phyloP scores from a whole-genome alignment of 2,888 invertebrate species.

The Eledona agricola region DNA sequence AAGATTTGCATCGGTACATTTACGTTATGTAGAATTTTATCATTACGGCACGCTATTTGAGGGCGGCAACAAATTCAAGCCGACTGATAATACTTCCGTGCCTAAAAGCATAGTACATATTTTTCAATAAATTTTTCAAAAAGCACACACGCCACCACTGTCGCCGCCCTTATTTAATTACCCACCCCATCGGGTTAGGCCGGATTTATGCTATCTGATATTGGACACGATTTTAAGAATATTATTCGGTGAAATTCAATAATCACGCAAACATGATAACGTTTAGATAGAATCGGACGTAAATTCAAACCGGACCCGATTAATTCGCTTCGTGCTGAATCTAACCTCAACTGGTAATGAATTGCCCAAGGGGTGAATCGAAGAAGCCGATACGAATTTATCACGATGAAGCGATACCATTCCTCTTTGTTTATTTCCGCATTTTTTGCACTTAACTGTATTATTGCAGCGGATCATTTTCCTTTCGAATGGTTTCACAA shows the following conservation, averaged over 20 bases:
- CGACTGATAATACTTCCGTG: slow-evolving; percentile 41
- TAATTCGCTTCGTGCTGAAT: slow-evolving; percentile 46
- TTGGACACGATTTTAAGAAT: slow-evolving; percentile 26
- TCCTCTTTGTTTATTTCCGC: slow-evolving; percentile 24
- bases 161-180: too few species aligned
- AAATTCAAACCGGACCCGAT: slow-evolving; percentile 48
- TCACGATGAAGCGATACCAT: slow-evolving; percentile 24
- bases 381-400: slow-evolving; percentile 37
- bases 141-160: too few species aligned
- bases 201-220: slow-evolving; percentile 17
- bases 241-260: slow-evolving; percentile 41
- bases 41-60: slow-evolving; percentile 37
- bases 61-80: slow-evolving; percentile 37
- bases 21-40: slow-evolving; percentile 35
- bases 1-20: slow-evolving; percentile 34
- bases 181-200: slow-evolving; percentile 6
- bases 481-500: slow-evolving; percentile 7
- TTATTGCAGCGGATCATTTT: slow-evolving; percentile 10
- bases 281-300: slow-evolving; percentile 48
- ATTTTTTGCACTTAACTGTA: slow-evolving; percentile 4
- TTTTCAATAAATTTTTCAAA: too few species aligned
- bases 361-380: slow-evolving; percentile 38
- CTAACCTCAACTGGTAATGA: slow-evolving; percentile 43
- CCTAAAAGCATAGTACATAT: slow-evolving; percentile 38
- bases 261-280: slow-evolving; percentile 47